Evolutionary conservation across 2,113 vertebrate species (phyloP).

Genomic region (Nesogale talazaci): DNA sequence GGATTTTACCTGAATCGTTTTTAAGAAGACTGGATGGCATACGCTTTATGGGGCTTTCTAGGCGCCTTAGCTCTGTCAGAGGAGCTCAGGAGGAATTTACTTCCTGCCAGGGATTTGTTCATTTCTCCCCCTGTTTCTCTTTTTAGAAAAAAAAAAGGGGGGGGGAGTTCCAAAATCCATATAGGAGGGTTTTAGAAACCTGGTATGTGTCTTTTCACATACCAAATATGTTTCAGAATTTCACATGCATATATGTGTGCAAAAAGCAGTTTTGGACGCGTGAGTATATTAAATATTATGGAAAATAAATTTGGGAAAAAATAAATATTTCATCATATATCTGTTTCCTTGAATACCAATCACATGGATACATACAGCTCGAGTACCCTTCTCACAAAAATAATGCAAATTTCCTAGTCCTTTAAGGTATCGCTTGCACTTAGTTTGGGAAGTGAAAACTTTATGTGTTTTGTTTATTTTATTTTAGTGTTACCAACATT

Average conservation of each 20-base stretch:
- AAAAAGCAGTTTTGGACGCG: constrained; percentile 1
- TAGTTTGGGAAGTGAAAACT: neutral
- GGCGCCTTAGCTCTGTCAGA: constrained; percentile 14
- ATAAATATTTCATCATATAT: neutral
- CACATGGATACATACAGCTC: neutral
- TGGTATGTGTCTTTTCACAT: constrained; percentile 66
- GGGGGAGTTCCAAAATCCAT: constrained; percentile 43
- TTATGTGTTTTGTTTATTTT: neutral
- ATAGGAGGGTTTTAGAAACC: constrained; percentile 59
- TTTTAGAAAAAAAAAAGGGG: constrained; percentile 25
- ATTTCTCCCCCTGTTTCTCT: constrained; percentile 48
- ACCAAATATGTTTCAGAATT: constrained; percentile 43
- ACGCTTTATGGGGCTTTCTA: constrained; percentile 45
- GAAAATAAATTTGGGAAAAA: constrained; percentile 3
- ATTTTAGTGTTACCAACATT: neutral
- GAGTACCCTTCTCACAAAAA: neutral
- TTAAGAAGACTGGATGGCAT: constrained; percentile 65
- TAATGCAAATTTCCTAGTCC: neutral
- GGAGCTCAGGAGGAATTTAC: constrained; percentile 62
- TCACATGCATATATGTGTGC: neutral
- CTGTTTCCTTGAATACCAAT: neutral
- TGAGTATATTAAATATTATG: neutral
- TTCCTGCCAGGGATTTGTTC: constrained; percentile 18
- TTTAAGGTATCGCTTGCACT: neutral
- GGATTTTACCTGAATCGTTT: constrained; percentile 70